Evolutionary conservation across 2,797 vertebrate genomes (phyloP), one percentile per base, ranked within the genome.

Genomic region (Rachycentron canadum): DNA sequence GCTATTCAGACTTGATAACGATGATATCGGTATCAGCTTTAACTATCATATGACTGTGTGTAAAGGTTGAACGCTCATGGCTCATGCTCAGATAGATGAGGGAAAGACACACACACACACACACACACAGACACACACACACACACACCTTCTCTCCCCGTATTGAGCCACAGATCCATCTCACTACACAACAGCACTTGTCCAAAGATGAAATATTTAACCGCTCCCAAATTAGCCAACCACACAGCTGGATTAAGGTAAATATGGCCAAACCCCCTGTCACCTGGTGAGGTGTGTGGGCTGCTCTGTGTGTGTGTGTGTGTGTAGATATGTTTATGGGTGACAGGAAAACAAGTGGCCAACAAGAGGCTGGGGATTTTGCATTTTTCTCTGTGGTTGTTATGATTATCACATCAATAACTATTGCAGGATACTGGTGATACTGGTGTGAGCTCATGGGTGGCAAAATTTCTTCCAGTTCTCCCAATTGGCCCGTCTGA

Each of bases 31-130:
- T 12, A 28, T 43, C 30, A 64, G 38, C n/a, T 19, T 49, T 34
- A 56, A 30, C 11, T n/a, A 32, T 76, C 72, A 72, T n/a, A 55
- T 36, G 69, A 76, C 8, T 13, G 30, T 32, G 26, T 69, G n/a
- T 60, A 66, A 87, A 76, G 43, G 81, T 81, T 83, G 83, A 80
- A 66, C 10, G 16, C 73, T 78, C 32, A 62, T 21, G 9, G 55
- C 38, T 49, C 53, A 66, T 40, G 59, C 66, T 56, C 41, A 47
- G 66, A 38, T 11, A 28, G 28, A 63, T 74, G 52, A 45, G 17
- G 26, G n/a, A 58, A 3, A 26, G 41, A 55, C 1, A 45, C 12
- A 8, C 5, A 82, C 65, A 69, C 9, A 59, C 40, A 26, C 36
- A 0, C n/a, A 71, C 47, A 43, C 43, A n/a, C 41, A 55, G 1